Base-by-base conservation (phyloP, 2,888 invertebrate species). In the Epirrhoe tristata region DNA sequence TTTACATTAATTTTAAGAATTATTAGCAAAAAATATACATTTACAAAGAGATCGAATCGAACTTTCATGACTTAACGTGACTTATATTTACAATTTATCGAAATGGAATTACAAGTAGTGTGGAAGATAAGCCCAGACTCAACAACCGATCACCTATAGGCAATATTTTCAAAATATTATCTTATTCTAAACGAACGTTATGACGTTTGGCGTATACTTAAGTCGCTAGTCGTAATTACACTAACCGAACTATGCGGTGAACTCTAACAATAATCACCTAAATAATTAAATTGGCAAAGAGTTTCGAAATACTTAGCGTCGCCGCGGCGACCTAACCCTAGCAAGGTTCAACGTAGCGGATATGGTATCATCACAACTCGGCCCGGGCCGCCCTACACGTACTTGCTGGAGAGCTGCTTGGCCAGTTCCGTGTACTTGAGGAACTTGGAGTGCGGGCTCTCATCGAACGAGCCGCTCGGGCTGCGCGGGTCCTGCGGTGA, bases 351-450 rank as follows among this genome's bases (percentile, higher is more conserved):
- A 88, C 85, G 94, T 94, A 95, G 95, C 95, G 94, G 96, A 96
- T 96, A 96, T 96, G 96, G 95, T 96, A 96, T 95, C 95, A 96
- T 96, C 96, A 96, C 96, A 96, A 87, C 84, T 80, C 78, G 84
- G 85, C 86, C 81, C 81, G 74, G 75, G 89, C 32, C 50, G 70
- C 77, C 75, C 84, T 96, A 98, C 95, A 97, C 97, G 94, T 98
- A 98, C 94, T 98, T 98, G 94, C 98, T 98, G 88, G 98, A 98
- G 89, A 99, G 95, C 94, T 99, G 99, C 94, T 99, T 99, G 84
- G 99, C 99, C 93, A 99, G 96, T 94, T 99, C 98, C 87, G 98
- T 98, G 94, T 99, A 99, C 94, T 99, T 99, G 80, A 98, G 96
- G 95, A 99, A 99, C 94, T 99, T 99, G 80, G 99, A 98, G 93